phyloP scores from a whole-genome alignment of 2,797 vertebrate genomes.

The Atherinosoma microstoma region DNA sequence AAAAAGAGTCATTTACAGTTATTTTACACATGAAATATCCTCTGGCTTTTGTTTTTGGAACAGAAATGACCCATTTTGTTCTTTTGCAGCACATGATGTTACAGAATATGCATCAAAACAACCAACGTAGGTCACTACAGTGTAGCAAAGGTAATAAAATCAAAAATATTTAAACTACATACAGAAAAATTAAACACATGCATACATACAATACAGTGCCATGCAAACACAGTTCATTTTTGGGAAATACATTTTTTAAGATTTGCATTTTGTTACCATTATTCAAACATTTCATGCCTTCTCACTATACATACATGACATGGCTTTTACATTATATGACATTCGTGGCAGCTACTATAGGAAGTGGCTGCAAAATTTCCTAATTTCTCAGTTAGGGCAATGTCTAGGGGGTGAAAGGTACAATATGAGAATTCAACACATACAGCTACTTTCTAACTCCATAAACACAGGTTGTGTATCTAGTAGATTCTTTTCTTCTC shows the following conservation, averaged over 20 bases:
- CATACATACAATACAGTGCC: constrained; percentile 84
- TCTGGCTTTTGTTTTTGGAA: constrained; percentile 79
- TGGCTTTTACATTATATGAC: constrained; percentile 71
- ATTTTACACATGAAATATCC: constrained; percentile 80
- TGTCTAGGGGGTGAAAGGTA: constrained; percentile 32
- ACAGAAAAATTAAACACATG: constrained; percentile 82
- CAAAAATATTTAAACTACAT: constrained; percentile 64
- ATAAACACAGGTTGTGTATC: constrained; percentile 35
- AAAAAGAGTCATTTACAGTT: constrained; percentile 83
- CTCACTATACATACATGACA: constrained; percentile 78
- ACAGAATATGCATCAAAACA: constrained; percentile 80
- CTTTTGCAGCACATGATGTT: constrained; percentile 78
- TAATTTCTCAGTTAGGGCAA: constrained; percentile 36
- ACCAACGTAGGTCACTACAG: constrained; percentile 72
- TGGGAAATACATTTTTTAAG: constrained; percentile 78
- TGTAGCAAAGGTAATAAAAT: constrained; percentile 52
- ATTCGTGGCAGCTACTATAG: constrained; percentile 51
- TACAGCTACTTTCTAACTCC: constrained; percentile 25
- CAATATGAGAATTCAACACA: constrained; percentile 34
- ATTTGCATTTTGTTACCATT: constrained; percentile 77
- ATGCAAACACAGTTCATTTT: constrained; percentile 84
- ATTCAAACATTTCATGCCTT: constrained; percentile 81
- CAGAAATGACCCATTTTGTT: constrained; percentile 68
- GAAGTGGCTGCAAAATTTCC: constrained; percentile 19
- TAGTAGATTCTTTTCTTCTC: neutral